Percentiles rank a stretch among this genome's conserved stretches.
phyloP scores from a whole-genome alignment of 2,113 vertebrate species.

The Perca schrenkii region DNA sequence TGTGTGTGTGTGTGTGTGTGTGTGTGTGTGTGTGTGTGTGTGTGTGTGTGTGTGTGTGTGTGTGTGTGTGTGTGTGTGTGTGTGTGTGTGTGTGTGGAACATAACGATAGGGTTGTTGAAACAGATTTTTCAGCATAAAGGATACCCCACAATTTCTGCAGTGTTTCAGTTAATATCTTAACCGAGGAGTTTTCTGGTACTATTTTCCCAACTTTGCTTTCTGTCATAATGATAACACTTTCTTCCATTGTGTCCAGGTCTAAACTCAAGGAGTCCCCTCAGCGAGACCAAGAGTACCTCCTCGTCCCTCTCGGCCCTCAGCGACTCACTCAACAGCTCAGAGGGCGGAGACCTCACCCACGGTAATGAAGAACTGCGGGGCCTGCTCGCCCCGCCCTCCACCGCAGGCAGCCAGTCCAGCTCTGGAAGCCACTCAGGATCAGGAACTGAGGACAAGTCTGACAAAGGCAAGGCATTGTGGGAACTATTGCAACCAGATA shows the following conservation, averaged over 20 bases:
- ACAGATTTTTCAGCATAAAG: not conserved
- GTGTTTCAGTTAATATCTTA: slow-evolving; percentile 15
- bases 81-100: not conserved
- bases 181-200: too few species aligned
- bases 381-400: slow-evolving; percentile 92
- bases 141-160: not conserved
- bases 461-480: slow-evolving; percentile 90
- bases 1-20: not conserved
- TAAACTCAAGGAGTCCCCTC: slow-evolving; percentile 92
- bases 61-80: not conserved
- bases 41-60: not conserved
- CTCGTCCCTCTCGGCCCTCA: slow-evolving; percentile 95
- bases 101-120: slow-evolving; percentile 12
- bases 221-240: not conserved
- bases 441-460: slow-evolving; percentile 92
- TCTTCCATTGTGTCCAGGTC: slow-evolving; percentile 67
- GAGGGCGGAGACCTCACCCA: slow-evolving; percentile 91
- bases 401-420: slow-evolving; percentile 92
- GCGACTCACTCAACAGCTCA: slow-evolving; percentile 96
- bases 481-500: not conserved
- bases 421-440: slow-evolving; percentile 88
- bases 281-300: slow-evolving; percentile 91
- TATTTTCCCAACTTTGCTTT: not conserved
- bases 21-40: not conserved
- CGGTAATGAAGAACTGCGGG: slow-evolving; percentile 90